Evolutionary conservation across 2,888 invertebrate species (phyloP), one percentile per base, ranked within the genome.

Genomic region (Sesia bembeciformis): DNA sequence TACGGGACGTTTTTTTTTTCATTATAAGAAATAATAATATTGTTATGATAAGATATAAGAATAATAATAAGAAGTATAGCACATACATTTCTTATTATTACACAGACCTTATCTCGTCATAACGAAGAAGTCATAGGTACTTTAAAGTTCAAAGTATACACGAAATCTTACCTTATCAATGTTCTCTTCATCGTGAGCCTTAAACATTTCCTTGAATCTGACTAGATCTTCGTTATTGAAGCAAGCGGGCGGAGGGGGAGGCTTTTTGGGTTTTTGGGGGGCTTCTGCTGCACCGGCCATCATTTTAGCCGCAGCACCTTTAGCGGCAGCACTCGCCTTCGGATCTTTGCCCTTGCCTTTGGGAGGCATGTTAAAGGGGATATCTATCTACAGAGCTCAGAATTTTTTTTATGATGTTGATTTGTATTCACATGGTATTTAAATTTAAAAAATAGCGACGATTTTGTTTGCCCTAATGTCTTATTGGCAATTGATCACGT

Each of bases 231-330:
- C 87, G 3, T 62, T 60, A 3, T 65, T 66, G 56, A 89, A 89
- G 62, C 78, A 78, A 1, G 82, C 78, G 0, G 89, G 89, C 4
- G 89, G 89, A 2, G 82, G 84, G 0, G 89, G 89, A 1, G 70
- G 69, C 56, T 82, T 87, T 58, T 82, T 87, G 0, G 80, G 83
- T 54, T 85, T 86, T 0, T 79, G 78, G 0, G 76, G 70, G 3
- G 79, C 73, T 0, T 74, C 79, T 3, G 57, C 59, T n/a, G 58
- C 57, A 0, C 57, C 56, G 53, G 67, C 69, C 46, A 43, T 41
- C 42, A 39, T 40, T 5, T 52, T 54, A 0, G 62, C 62, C 0
- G 65, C 55, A 3, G 66, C 58, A 3, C 23, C 57, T 54, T 62
- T 38, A 38, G 50, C 39, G 23, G 50, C 38, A n/a, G 54, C 46